Evolutionary conservation across 2,113 vertebrate species (phyloP).

Genomic region (Amblyopsis rosae): DNA sequence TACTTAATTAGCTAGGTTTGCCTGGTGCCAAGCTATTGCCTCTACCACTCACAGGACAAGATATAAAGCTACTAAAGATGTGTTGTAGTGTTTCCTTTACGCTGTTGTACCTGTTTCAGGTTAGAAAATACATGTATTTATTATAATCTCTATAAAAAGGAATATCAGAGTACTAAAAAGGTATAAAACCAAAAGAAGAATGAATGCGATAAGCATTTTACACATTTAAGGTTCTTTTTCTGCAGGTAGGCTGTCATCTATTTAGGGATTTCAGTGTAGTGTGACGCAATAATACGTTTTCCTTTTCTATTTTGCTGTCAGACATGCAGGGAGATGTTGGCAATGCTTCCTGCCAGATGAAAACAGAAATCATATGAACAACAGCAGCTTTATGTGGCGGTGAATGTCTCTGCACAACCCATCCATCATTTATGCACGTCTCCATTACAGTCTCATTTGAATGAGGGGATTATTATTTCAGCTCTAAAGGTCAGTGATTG

Average conservation of each 20-base stretch:
- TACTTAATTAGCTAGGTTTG: conserved; percentile 46
- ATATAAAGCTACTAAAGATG: background rate
- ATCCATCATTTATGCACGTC: conserved; percentile 73
- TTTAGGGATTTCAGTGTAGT: too few species aligned
- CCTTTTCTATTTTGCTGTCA: background rate
- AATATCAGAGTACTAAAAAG: background rate
- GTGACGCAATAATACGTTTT: background rate
- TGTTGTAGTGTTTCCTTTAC: background rate
- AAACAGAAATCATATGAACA: conserved; percentile 30
- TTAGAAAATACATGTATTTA: background rate
- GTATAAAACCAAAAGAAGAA: too few species aligned
- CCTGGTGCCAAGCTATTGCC: conserved; percentile 45
- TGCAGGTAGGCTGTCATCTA: too few species aligned
- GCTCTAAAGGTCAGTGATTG: conserved; percentile 72
- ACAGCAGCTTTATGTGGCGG: conserved; percentile 35
- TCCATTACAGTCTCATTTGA: conserved; percentile 72
- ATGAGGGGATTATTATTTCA: conserved; percentile 50
- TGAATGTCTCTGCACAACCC: conserved; percentile 52
- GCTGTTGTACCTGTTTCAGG: conserved; percentile 1
- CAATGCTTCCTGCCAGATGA: conserved; percentile 15
- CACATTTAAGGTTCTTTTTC: too few species aligned
- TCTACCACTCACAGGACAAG: conserved; percentile 7
- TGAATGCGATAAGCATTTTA: too few species aligned
- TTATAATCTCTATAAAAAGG: background rate
- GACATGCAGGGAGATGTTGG: background rate